Percentiles rank a stretch among this genome's conserved stretches.
Conservation (phyloP, 1,140 invertebrate genomes). For the Drosophila nannoptera region DNA sequence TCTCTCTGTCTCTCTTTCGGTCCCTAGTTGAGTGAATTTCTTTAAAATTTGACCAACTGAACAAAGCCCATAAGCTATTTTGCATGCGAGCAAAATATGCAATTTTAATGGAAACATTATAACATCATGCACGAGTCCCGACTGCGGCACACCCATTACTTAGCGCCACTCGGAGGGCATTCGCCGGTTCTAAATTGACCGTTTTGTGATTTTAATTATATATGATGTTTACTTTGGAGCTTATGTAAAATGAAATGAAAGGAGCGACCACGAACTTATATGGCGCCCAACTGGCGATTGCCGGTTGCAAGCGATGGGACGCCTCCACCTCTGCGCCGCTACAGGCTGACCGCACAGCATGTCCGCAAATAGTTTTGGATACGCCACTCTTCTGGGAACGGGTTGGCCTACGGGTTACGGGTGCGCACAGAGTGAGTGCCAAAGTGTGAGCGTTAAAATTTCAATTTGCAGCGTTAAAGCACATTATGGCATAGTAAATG, state of each 20-base stretch:
- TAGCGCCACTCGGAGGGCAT: slow-evolving; percentile 23
- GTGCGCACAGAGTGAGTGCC: slow-evolving; percentile 10
- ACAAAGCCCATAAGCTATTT: slow-evolving; percentile 47
- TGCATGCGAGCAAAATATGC: slow-evolving; percentile 48
- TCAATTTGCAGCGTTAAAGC: slow-evolving; percentile 70
- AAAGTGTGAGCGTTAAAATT: slow-evolving; percentile 61
- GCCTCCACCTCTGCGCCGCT: slow-evolving; percentile 7
- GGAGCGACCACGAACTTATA: slow-evolving; percentile 71
- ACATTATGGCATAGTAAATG: slow-evolving; percentile 65
- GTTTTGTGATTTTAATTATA: slow-evolving; percentile 79
- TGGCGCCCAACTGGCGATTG: slow-evolving; percentile 42
- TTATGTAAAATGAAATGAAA: slow-evolving; percentile 76
- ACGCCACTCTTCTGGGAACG: slow-evolving; percentile 22
- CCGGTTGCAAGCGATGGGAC: slow-evolving; percentile 36
- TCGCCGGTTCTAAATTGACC: slow-evolving; percentile 65
- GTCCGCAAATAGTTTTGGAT: slow-evolving; percentile 72
- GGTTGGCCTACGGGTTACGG: neutral
- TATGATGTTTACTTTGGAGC: slow-evolving; percentile 78
- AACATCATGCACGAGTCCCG: slow-evolving; percentile 37
- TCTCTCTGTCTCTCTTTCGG: no score
- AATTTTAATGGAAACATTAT: slow-evolving; percentile 57
- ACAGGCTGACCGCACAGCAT: slow-evolving; percentile 66
- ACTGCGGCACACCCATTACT: slow-evolving; percentile 57
- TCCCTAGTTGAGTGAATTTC: neutral
- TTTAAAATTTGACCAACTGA: slow-evolving; percentile 3